These are phyloP conservation scores for Lepus timidus DNA, from an alignment of 2,113 vertebrate genomes.

Conservation along the genomic window DNA sequence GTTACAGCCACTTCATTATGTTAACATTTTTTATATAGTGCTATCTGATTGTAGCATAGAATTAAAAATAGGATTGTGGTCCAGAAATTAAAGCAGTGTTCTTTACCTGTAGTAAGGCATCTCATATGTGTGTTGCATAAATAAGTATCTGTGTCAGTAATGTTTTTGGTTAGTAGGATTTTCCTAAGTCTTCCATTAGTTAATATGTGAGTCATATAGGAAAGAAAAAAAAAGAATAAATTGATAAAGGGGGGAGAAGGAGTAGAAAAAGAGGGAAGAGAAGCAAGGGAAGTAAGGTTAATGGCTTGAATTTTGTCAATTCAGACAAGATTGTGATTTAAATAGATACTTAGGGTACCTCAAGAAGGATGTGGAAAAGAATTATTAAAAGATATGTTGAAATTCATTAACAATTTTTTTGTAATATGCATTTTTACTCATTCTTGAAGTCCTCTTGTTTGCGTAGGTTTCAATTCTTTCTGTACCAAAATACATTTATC, in stretches of 20 bases:
- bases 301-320: constrained; percentile 47
- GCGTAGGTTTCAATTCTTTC: no score
- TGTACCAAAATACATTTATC: no score
- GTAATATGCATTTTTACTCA: no score
- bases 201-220: background rate
- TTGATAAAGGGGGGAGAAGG: background rate
- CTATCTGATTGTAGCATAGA: background rate
- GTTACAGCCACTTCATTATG: background rate
- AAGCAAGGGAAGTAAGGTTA: constrained; percentile 32
- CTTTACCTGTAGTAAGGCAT: background rate
- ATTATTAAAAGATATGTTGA: no score
- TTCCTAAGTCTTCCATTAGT: background rate
- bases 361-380: no score
- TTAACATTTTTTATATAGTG: constrained; percentile 33
- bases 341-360: background rate
- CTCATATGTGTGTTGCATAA: constrained; percentile 32
- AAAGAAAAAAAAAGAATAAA: background rate
- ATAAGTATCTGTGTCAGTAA: background rate
- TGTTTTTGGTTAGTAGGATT: constrained; percentile 15
- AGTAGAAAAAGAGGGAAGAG: background rate
- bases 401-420: no score
- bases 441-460: no score
- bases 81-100: background rate
- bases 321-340: background rate
- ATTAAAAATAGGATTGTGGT: constrained; percentile 45